A percentile compares a stretch with the other conserved stretches of the same genome.
Evolutionary conservation across 1,140 invertebrate genomes (phyloP).

Genomic region (Pygmarrhopalites habei): DNA sequence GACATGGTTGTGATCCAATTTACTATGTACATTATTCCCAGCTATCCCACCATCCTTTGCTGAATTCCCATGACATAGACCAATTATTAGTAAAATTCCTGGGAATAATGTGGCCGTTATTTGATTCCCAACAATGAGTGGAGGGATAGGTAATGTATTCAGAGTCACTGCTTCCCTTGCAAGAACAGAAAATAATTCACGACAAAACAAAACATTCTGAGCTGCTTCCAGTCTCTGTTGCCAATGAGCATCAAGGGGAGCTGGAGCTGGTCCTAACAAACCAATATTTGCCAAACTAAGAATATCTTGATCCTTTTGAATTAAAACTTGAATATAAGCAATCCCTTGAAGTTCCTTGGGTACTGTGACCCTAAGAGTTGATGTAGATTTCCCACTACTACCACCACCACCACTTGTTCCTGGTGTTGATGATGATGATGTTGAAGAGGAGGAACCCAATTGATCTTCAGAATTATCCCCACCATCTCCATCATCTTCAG

Average conservation of each 20-base stretch:
- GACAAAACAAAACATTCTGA: conserved; percentile 95
- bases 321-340: conserved; percentile 89
- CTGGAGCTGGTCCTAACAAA: conserved; percentile 47
- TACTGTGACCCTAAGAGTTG: conserved; percentile 81
- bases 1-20: conserved; percentile 89
- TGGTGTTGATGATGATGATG: too few species aligned
- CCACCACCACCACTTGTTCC: conserved; percentile 38
- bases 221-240: conserved; percentile 90
- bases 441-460: conserved; percentile 51
- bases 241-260: conserved; percentile 71
- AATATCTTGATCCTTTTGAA: conserved; percentile 84
- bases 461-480: conserved; percentile 51
- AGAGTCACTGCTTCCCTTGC: conserved; percentile 90
- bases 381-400: conserved; percentile 51
- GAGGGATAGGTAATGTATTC: conserved; percentile 76
- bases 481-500: conserved; percentile 56
- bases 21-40: conserved; percentile 44
- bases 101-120: conserved; percentile 91
- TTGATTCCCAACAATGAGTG: conserved; percentile 94
- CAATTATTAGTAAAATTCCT: conserved; percentile 71
- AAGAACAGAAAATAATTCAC: conserved; percentile 90
- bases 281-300: conserved; percentile 70
- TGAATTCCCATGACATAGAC: conserved; percentile 49
- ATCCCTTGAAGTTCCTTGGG: conserved; percentile 90
- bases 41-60: conserved; percentile 42